These are phyloP conservation scores for Phyllotreta cruciferae DNA, from an alignment of 2,888 invertebrate species.

Conservation along the genomic window DNA sequence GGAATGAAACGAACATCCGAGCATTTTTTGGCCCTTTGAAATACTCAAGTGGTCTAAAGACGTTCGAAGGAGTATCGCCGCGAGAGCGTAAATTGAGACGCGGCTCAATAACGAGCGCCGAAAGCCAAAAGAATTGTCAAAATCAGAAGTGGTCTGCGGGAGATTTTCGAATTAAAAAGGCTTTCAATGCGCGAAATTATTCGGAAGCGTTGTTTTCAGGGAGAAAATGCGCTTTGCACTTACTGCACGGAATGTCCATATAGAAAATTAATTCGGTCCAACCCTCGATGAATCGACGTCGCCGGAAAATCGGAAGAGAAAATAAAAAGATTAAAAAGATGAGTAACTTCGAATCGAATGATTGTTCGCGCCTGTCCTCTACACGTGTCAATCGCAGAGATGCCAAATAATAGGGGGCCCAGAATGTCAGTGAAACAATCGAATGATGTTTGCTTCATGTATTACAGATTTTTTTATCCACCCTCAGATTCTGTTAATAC, in stretches of 20 bases:
- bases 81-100: slow-evolving; percentile 8
- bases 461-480: slow-evolving; percentile 49
- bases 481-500: slow-evolving; percentile 39
- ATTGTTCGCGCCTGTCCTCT: slow-evolving; percentile 52
- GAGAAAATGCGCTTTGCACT: slow-evolving; percentile 45
- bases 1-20: slow-evolving; percentile 5
- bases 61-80: slow-evolving; percentile 11
- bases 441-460: slow-evolving; percentile 52
- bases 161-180: slow-evolving; percentile 6
- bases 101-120: slow-evolving; percentile 10
- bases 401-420: slow-evolving; percentile 51
- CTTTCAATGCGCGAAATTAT: background rate
- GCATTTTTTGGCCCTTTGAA: slow-evolving; percentile 12
- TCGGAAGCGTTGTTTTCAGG: no score
- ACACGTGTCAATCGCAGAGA: slow-evolving; percentile 54
- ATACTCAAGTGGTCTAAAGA: slow-evolving; percentile 14
- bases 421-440: slow-evolving; percentile 50
- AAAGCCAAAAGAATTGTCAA: slow-evolving; percentile 8
- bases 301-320: slow-evolving; percentile 49
- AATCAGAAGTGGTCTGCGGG: background rate
- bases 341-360: slow-evolving; percentile 53
- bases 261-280: slow-evolving; percentile 51
- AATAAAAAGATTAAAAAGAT: slow-evolving; percentile 55
- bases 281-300: slow-evolving; percentile 46
- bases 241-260: slow-evolving; percentile 52